A percentile compares a stretch with the other conserved stretches of the same genome.
These are phyloP conservation scores for Cyphomyrus plagiostoma DNA, from an alignment of 2,113 vertebrate genomes.

Conservation along the genomic window DNA sequence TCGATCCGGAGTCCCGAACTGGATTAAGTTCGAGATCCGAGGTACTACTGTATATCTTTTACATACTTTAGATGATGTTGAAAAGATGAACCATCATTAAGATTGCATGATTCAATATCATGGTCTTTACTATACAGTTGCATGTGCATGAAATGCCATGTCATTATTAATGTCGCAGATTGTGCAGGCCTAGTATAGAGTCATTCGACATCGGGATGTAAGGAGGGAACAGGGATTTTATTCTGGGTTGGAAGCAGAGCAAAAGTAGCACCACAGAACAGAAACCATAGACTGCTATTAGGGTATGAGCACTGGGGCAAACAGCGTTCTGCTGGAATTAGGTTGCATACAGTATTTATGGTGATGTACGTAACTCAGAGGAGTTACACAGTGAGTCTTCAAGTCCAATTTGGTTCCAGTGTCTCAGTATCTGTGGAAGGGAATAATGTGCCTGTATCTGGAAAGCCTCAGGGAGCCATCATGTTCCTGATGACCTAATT, in stretches of 20 bases:
- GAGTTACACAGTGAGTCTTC: not conserved
- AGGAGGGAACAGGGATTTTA: not conserved
- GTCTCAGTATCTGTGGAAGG: not conserved
- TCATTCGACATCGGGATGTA: not conserved
- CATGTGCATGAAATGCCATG: not conserved
- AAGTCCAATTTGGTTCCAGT: not conserved
- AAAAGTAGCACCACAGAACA: not conserved
- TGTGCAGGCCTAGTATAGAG: not conserved
- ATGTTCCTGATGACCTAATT: not conserved
- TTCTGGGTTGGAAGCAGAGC: not conserved
- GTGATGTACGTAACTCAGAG: not conserved
- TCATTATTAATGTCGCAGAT: not conserved
- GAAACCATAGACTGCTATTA: not conserved
- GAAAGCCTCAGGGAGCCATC: not conserved
- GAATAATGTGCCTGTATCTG: not conserved
- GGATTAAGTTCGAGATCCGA: too few species aligned
- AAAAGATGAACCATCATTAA: too few species aligned
- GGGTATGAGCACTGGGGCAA: not conserved
- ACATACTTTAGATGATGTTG: too few species aligned
- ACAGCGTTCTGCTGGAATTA: not conserved
- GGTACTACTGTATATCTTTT: too few species aligned
- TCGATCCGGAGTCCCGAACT: too few species aligned
- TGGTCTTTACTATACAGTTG: not conserved
- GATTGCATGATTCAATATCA: too few species aligned
- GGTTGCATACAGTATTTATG: not conserved